Conservation (phyloP, 2,888 invertebrate species). For the Argyresthia albistria region DNA sequence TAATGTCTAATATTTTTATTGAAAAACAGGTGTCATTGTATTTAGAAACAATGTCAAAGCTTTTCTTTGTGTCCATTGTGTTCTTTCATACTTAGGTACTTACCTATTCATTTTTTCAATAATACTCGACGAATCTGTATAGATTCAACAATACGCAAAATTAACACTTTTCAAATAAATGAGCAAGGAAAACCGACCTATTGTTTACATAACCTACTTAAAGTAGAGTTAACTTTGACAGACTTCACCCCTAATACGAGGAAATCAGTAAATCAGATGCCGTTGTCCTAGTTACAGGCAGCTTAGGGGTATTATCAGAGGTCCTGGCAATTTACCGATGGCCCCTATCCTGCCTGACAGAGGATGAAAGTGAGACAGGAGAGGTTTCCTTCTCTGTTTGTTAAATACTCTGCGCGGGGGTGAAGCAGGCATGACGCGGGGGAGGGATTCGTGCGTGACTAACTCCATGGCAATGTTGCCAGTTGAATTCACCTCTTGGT, state of each 20-base stretch:
- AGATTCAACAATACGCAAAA: too few species aligned
- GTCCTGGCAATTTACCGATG: neutral
- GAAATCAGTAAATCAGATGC: conserved; percentile 15
- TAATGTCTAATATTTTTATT: too few species aligned
- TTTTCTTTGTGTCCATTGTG: too few species aligned
- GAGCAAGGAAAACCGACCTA: too few species aligned
- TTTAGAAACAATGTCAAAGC: too few species aligned
- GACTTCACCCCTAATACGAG: conserved; percentile 12
- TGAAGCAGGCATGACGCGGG: conserved; percentile 9
- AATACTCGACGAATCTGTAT: too few species aligned
- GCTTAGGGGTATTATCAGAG: neutral
- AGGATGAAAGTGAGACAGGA: conserved; percentile 32
- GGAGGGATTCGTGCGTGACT: neutral
- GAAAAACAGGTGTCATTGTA: too few species aligned
- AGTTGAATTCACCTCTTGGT: neutral
- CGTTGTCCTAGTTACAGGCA: conserved; percentile 13
- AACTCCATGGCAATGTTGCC: neutral
- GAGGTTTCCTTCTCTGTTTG: conserved; percentile 31
- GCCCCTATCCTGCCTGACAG: conserved; percentile 26
- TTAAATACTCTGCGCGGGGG: conserved; percentile 32
- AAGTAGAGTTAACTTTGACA: too few species aligned
- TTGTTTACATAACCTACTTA: too few species aligned
- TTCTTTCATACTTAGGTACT: too few species aligned
- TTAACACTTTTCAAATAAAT: too few species aligned
- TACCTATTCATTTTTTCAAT: too few species aligned